These are phyloP conservation scores for Cyrtonyx montezumae DNA, from an alignment of 2,113 vertebrate species.

Conservation along the genomic window DNA sequence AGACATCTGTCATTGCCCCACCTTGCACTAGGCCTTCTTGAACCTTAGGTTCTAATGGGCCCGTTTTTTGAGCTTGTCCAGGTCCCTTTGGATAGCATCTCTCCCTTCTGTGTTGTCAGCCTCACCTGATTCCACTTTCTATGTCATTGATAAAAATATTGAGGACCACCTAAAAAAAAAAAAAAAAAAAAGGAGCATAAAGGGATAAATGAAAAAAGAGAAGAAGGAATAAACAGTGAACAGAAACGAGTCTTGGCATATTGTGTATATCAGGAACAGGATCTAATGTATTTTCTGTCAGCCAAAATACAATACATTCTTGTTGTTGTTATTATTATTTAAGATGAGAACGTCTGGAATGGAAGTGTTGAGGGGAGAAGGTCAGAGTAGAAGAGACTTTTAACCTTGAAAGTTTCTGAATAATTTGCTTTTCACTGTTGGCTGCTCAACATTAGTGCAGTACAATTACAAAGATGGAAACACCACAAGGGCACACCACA, in stretches of 20 bases:
- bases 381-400: neutral
- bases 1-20: no score
- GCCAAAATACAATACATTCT: neutral
- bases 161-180: no score
- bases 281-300: neutral
- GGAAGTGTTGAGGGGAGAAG: neutral
- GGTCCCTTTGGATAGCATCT: no score
- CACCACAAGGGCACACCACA: conserved; percentile 43
- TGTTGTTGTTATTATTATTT: neutral
- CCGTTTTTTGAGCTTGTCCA: no score
- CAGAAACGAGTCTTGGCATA: neutral
- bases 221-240: neutral
- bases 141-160: no score
- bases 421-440: conserved; percentile 53
- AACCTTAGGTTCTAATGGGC: no score
- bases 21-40: no score
- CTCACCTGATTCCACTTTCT: no score
- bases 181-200: neutral
- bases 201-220: neutral
- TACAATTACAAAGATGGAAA: conserved; percentile 66
- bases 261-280: neutral
- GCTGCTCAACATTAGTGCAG: conserved; percentile 45
- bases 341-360: neutral
- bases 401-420: conserved; percentile 57
- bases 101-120: no score